These are phyloP conservation scores for Caenorhabditis plicata DNA, from an alignment of 2,888 invertebrate species.

Conservation along the genomic window DNA sequence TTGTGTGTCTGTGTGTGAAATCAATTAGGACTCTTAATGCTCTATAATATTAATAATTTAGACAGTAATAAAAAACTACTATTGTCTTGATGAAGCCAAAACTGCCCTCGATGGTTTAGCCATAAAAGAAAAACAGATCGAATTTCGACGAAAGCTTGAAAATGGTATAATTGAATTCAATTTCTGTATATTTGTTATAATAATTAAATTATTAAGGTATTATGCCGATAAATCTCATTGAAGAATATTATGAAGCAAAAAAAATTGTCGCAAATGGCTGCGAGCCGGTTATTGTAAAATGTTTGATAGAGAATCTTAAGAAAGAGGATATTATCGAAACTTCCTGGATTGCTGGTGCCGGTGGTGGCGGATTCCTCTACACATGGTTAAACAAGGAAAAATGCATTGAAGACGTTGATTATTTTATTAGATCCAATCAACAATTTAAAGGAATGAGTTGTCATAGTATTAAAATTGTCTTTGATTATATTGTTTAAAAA, in stretches of 20 bases:
- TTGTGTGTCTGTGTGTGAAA: too few relatives aligned
- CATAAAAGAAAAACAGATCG: constrained; percentile 16
- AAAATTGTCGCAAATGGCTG: constrained; percentile 47
- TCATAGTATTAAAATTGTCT: constrained; percentile 2
- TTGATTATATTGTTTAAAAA: too few relatives aligned
- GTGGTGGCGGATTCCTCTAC: constrained; percentile 56
- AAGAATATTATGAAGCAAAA: constrained; percentile 46
- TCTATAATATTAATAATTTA: too few relatives aligned
- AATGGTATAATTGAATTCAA: too few relatives aligned
- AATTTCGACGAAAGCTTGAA: constrained; percentile 21
- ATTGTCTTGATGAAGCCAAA: too few relatives aligned
- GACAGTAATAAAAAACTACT: too few relatives aligned
- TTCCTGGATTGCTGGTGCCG: constrained; percentile 57
- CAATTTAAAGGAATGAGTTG: constrained; percentile 15
- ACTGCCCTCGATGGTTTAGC: too few relatives aligned
- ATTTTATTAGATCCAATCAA: neutral
- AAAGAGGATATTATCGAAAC: constrained; percentile 16
- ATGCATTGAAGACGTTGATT: constrained; percentile 8
- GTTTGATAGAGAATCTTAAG: constrained; percentile 29
- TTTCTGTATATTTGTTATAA: neutral
- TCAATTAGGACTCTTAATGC: too few relatives aligned
- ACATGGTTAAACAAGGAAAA: constrained; percentile 31
- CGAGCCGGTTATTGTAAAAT: constrained; percentile 42
- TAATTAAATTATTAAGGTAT: constrained; percentile 14
- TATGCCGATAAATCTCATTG: constrained; percentile 36